These are phyloP conservation scores for Dryobota labecula DNA, from an alignment of 2,888 invertebrate species.

Conservation along the genomic window DNA sequence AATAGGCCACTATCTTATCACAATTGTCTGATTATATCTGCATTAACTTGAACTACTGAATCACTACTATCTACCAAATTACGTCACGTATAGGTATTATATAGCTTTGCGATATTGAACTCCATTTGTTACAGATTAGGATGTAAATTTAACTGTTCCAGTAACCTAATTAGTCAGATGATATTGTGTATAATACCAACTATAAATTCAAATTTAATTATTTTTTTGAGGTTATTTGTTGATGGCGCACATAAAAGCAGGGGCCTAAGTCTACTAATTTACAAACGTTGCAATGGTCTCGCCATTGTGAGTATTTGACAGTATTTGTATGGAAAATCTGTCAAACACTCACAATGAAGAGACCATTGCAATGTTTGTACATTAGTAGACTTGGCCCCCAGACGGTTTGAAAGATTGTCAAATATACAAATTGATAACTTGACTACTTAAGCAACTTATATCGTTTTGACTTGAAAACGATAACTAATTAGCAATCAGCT, in stretches of 20 bases:
- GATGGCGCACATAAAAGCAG: neutral
- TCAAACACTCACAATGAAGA: too few species aligned
- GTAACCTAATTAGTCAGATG: neutral
- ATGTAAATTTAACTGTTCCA: slow-evolving; percentile 1
- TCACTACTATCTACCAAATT: slow-evolving; percentile 28
- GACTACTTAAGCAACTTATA: neutral
- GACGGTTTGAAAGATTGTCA: too few species aligned
- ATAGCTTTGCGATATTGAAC: slow-evolving; percentile 18
- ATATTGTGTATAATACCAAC: neutral
- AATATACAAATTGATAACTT: too few species aligned
- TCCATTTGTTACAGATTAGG: neutral
- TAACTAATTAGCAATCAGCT: too few species aligned
- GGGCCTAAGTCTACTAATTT: too few species aligned
- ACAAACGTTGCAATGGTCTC: too few species aligned
- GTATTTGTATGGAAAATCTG: too few species aligned
- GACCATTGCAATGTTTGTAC: too few species aligned
- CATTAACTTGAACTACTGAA: slow-evolving; percentile 45
- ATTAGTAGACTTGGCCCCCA: too few species aligned
- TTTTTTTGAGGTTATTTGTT: neutral
- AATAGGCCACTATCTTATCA: slow-evolving; percentile 50
- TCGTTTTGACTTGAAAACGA: neutral
- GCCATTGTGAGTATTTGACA: too few species aligned
- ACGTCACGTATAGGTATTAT: slow-evolving; percentile 19
- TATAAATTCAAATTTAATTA: neutral
- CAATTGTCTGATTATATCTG: slow-evolving; percentile 37